Percentiles rank a stretch among this genome's conserved stretches.
phyloP scores from a whole-genome alignment of 1,140 invertebrate species.

The Drosophila carrolli region DNA sequence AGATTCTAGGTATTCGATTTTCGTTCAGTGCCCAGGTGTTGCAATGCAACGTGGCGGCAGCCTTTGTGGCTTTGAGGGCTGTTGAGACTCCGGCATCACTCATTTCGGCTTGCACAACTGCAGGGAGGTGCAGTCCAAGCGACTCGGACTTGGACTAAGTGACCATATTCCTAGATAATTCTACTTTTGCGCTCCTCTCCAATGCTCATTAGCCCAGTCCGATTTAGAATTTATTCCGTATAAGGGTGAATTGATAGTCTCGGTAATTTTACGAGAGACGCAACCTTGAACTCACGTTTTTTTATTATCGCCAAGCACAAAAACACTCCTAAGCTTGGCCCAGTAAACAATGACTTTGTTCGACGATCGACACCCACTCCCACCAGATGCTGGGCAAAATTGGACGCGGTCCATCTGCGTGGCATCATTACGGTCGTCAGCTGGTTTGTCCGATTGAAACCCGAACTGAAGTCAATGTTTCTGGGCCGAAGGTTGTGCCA shows the following conservation, averaged over 20 bases:
- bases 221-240: conserved; percentile 42
- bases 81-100: conserved; percentile 71
- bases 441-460: conserved; percentile 37
- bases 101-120: conserved; percentile 65
- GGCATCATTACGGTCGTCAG: conserved; percentile 56
- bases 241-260: conserved; percentile 18
- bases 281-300: conserved; percentile 65
- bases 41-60: conserved; percentile 23
- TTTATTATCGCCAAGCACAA: conserved; percentile 35
- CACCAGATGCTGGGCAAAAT: conserved; percentile 62
- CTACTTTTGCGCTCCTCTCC: neutral
- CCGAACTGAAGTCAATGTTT: conserved; percentile 44
- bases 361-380: conserved; percentile 36
- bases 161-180: conserved; percentile 23
- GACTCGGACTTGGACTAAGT: conserved; percentile 29
- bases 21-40: conserved; percentile 15
- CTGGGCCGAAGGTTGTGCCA: conserved; percentile 63
- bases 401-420: conserved; percentile 54
- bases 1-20: conserved; percentile 1
- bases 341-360: conserved; percentile 46
- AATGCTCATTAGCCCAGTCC: conserved; percentile 25
- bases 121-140: conserved; percentile 23
- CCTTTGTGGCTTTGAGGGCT: conserved; percentile 66
- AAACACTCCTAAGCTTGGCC: conserved; percentile 54
- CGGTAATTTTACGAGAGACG: conserved; percentile 39